Conservation (phyloP, 2,113 vertebrate species). For the Aramus guarauna region DNA sequence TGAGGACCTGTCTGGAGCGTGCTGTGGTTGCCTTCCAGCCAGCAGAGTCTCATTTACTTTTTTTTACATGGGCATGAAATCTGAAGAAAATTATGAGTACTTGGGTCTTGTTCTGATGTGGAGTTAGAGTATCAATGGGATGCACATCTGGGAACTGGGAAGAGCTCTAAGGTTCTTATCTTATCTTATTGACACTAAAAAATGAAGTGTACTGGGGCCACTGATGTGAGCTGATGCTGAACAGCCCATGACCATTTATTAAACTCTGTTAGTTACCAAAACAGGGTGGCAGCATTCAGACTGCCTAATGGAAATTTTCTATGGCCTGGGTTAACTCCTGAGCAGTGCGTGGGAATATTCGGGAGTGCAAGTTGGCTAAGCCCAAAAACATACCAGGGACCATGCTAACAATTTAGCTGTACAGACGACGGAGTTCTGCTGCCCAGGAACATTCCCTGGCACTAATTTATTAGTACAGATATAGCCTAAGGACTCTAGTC, state of each 20-base stretch:
- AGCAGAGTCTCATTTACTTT: not conserved
- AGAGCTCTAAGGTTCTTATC: not conserved
- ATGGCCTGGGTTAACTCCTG: not conserved
- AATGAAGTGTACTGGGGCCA: not conserved
- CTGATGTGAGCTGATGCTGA: not conserved
- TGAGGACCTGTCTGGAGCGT: not conserved
- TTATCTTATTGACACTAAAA: not conserved
- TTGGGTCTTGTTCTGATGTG: not conserved
- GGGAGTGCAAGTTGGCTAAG: not conserved
- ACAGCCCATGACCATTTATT: not conserved
- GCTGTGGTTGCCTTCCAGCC: not conserved
- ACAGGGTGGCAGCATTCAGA: not conserved
- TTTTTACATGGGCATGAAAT: not conserved
- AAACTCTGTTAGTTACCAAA: not conserved
- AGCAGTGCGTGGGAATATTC: not conserved
- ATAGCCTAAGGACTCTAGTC: not conserved
- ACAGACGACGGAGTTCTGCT: not conserved
- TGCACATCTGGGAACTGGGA: not conserved
- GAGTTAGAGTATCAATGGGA: not conserved
- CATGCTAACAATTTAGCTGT: not conserved
- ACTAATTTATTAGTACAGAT: not conserved
- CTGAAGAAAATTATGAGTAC: not conserved
- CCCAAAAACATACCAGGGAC: not conserved
- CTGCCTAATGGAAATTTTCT: not conserved
- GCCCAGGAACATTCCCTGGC: slow-evolving; percentile 1